These are phyloP conservation scores for Chelonus formosanus DNA, from an alignment of 2,888 invertebrate species.

Conservation along the genomic window DNA sequence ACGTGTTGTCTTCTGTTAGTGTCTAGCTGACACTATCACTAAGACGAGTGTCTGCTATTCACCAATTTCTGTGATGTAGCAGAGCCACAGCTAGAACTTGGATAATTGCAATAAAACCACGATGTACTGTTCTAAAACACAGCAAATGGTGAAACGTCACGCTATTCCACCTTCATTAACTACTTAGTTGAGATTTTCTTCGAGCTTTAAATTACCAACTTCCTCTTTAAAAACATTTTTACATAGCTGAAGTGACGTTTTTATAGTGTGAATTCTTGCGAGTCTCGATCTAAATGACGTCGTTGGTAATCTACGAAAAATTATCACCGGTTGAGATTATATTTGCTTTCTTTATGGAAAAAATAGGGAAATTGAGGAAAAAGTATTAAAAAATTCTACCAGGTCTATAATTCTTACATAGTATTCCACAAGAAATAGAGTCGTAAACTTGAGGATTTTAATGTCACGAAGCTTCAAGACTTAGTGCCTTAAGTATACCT, in stretches of 20 bases:
- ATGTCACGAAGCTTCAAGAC: constrained; percentile 8
- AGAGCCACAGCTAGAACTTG: not conserved
- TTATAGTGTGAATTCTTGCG: constrained; percentile 2
- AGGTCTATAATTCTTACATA: not conserved
- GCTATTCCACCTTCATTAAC: not conserved
- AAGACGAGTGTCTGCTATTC: too few relatives aligned
- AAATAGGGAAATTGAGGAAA: not conserved
- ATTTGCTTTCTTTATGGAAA: too few relatives aligned
- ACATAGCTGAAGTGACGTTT: not conserved
- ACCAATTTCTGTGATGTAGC: not conserved
- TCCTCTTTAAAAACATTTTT: constrained; percentile 1
- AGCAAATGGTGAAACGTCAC: not conserved
- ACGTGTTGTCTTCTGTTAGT: too few relatives aligned
- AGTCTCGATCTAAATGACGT: not conserved
- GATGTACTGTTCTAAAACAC: not conserved
- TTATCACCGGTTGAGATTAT: not conserved
- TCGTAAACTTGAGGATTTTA: constrained; percentile 2
- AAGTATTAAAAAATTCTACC: not conserved
- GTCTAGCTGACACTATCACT: too few relatives aligned
- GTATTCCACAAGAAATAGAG: not conserved
- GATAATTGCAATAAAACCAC: constrained; percentile 15
- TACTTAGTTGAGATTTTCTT: constrained; percentile 1
- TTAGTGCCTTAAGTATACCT: constrained; percentile 1
- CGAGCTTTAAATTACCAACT: constrained; percentile 5
- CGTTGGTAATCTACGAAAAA: not conserved